phyloP scores from a whole-genome alignment of 2,888 invertebrate genomes.

The Ernsta delagoae region DNA sequence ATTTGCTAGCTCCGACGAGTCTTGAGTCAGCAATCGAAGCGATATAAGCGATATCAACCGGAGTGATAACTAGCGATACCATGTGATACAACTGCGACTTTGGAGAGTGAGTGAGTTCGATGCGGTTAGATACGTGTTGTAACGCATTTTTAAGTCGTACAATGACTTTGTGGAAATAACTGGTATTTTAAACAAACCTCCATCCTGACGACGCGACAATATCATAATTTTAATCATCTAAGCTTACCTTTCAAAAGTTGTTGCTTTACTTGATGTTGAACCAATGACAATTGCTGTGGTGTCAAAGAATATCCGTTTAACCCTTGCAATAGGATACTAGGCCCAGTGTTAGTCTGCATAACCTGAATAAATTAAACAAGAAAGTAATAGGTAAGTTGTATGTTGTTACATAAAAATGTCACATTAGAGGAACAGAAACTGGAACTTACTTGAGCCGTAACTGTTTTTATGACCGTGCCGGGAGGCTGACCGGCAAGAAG shows the following conservation, averaged over 20 bases:
- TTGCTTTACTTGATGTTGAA: conserved; percentile 95
- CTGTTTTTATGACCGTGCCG: conserved; percentile 94
- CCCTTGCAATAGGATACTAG: conserved; percentile 94
- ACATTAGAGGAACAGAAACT: not conserved
- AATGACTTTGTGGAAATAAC: too few species aligned
- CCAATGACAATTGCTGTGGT: conserved; percentile 91
- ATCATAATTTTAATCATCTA: not conserved
- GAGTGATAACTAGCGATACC: too few species aligned
- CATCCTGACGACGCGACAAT: too few species aligned
- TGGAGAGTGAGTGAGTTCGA: too few species aligned
- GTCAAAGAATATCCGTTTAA: conserved; percentile 93
- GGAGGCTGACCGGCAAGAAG: conserved; percentile 92
- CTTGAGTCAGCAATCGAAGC: too few species aligned
- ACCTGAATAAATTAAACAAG: conserved; percentile 71
- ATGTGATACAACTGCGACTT: too few species aligned
- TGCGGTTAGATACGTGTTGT: too few species aligned
- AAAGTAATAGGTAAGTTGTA: too few species aligned
- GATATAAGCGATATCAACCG: too few species aligned
- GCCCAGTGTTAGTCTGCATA: conserved; percentile 93
- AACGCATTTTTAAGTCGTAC: too few species aligned
- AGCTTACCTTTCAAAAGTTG: conserved; percentile 91
- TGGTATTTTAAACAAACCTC: too few species aligned
- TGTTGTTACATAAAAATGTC: not conserved
- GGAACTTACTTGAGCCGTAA: conserved; percentile 88
- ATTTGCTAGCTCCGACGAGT: too few species aligned